Conservation (phyloP, 2,113 vertebrate genomes). For the Oncorhynchus mykiss region DNA sequence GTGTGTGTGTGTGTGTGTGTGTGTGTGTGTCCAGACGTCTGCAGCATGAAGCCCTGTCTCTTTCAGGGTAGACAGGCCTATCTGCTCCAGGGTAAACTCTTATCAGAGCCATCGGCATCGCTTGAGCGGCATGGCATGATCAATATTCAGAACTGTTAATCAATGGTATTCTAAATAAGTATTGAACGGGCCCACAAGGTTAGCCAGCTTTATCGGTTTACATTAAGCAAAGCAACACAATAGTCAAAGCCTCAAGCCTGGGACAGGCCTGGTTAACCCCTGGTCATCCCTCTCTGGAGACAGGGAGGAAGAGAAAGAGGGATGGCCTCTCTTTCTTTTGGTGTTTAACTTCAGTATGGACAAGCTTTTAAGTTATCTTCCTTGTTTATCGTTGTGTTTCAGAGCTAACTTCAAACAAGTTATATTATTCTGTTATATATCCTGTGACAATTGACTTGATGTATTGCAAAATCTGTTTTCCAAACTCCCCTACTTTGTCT, state of each 20-base stretch:
- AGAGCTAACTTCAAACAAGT: background rate
- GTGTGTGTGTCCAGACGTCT: conserved; percentile 13
- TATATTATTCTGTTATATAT: background rate
- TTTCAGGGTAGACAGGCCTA: conserved; percentile 45
- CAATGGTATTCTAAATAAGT: conserved; percentile 81
- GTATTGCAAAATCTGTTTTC: too few relatives aligned
- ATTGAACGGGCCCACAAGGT: conserved; percentile 77
- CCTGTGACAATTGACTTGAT: background rate
- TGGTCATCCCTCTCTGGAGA: conserved; percentile 31
- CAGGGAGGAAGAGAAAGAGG: background rate
- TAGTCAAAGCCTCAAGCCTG: conserved; percentile 62
- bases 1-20: conserved; percentile 14
- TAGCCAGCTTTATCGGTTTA: conserved; percentile 79
- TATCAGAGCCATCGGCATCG: conserved; percentile 75
- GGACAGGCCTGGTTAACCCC: conserved; percentile 54
- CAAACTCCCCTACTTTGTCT: background rate
- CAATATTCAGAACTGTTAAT: conserved; percentile 84
- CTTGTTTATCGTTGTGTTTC: background rate
- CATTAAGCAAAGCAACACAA: conserved; percentile 78
- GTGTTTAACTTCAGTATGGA: background rate
- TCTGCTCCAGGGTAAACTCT: conserved; percentile 68
- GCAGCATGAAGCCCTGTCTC: conserved; percentile 6
- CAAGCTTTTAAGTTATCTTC: background rate
- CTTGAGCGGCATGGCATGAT: conserved; percentile 74
- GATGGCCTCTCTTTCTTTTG: background rate